A percentile compares a stretch with the other conserved stretches of the same genome.
Conservation (phyloP, 2,888 invertebrate genomes). For the Archips xylosteana region DNA sequence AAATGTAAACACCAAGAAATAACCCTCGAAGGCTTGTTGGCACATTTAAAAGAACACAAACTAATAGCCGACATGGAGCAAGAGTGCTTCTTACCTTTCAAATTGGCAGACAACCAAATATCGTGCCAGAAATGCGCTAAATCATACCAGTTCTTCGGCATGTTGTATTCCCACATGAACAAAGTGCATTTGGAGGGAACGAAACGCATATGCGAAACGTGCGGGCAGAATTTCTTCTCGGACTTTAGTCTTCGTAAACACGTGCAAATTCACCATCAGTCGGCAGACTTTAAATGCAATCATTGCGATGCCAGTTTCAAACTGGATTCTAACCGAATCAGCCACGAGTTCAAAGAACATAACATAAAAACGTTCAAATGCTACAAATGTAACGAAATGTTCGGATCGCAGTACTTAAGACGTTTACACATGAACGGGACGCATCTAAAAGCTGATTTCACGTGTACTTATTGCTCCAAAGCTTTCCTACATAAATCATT, state of each 20-base stretch:
- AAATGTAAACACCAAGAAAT: constrained; percentile 27
- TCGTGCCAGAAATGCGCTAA: constrained; percentile 40
- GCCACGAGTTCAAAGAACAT: constrained; percentile 39
- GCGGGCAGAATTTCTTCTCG: constrained; percentile 40
- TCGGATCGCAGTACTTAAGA: constrained; percentile 33
- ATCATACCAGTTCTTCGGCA: constrained; percentile 37
- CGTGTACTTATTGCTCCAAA: constrained; percentile 34
- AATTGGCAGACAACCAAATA: constrained; percentile 36
- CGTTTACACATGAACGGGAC: constrained; percentile 25
- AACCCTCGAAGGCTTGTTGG: constrained; percentile 14
- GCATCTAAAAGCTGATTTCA: constrained; percentile 33
- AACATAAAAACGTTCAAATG: constrained; percentile 40
- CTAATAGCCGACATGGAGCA: constrained; percentile 28
- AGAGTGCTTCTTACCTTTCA: constrained; percentile 40
- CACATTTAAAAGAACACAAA: constrained; percentile 31
- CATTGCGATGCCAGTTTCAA: constrained; percentile 17
- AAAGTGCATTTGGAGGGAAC: constrained; percentile 37
- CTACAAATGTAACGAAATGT: constrained; percentile 40
- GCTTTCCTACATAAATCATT: constrained; percentile 30
- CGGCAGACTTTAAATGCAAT: constrained; percentile 25
- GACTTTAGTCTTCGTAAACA: constrained; percentile 42
- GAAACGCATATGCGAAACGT: constrained; percentile 39
- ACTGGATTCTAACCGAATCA: constrained; percentile 31
- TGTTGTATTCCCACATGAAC: constrained; percentile 40
- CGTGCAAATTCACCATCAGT: constrained; percentile 29